Percentiles rank a stretch among this genome's conserved stretches.
Evolutionary conservation across 1,140 invertebrate species (phyloP).

Genomic region (Drosophila orena): DNA sequence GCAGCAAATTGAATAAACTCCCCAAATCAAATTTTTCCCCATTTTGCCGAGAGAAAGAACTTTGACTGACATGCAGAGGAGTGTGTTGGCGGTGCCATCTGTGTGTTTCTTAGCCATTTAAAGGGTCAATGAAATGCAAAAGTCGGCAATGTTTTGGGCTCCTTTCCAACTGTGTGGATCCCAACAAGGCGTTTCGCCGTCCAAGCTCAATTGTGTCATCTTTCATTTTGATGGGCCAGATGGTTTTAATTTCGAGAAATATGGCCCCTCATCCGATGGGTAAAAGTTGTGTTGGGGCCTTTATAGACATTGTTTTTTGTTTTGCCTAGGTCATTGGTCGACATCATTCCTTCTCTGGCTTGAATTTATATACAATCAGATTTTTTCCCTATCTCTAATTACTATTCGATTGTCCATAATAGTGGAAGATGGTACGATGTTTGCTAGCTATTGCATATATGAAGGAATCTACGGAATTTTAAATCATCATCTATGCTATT

Average conservation of each 20-base stretch:
- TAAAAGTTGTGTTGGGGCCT: slow-evolving; percentile 14
- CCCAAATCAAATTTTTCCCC: slow-evolving; percentile 81
- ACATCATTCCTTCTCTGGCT: not conserved
- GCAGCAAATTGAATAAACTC: slow-evolving; percentile 81
- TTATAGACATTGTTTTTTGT: slow-evolving; percentile 35
- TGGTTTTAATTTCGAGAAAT: slow-evolving; percentile 32
- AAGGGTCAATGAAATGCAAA: slow-evolving; percentile 82
- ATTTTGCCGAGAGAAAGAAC: slow-evolving; percentile 55
- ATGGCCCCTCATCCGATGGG: slow-evolving; percentile 2
- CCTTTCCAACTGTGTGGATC: slow-evolving; percentile 1
- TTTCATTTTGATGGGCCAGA: slow-evolving; percentile 38
- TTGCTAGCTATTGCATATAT: too few species aligned
- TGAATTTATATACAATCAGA: too few species aligned
- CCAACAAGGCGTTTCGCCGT: slow-evolving; percentile 15
- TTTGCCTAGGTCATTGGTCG: slow-evolving; percentile 36
- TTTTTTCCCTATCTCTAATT: too few species aligned
- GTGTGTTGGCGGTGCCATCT: slow-evolving; percentile 25
- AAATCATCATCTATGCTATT: too few species aligned
- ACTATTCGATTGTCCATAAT: too few species aligned
- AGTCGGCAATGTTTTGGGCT: slow-evolving; percentile 33
- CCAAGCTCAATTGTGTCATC: slow-evolving; percentile 54
- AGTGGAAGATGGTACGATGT: too few species aligned
- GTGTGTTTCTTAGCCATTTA: slow-evolving; percentile 68
- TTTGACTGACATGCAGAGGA: slow-evolving; percentile 53
- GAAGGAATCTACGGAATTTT: too few species aligned